Conservation (phyloP, 2,113 vertebrate species). For the Myanophis thanlyinensis region DNA sequence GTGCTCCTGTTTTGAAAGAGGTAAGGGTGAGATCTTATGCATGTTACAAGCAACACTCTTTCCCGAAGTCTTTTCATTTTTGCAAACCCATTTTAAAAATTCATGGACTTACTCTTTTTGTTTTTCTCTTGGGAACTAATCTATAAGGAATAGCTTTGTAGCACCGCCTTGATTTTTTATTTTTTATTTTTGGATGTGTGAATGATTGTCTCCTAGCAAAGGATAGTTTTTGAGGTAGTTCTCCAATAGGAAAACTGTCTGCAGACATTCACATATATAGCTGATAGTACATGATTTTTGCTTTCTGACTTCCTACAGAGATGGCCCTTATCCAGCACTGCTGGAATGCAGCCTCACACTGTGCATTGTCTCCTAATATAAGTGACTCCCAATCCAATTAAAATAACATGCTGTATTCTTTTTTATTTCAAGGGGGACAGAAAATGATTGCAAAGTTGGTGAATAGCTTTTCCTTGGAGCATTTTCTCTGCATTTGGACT, state of each 20-base stretch:
- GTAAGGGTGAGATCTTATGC: neutral
- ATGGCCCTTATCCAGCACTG: neutral
- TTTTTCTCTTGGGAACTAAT: neutral
- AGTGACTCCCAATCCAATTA: slow-evolving; percentile 22
- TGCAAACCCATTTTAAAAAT: neutral
- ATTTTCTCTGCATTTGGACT: slow-evolving; percentile 25
- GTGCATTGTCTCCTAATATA: neutral
- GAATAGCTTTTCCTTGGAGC: neutral
- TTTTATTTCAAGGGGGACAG: slow-evolving; percentile 2
- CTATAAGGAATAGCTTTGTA: neutral
- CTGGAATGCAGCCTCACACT: neutral
- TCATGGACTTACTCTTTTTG: neutral
- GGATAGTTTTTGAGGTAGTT: neutral
- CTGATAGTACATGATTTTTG: neutral
- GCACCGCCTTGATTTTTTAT: neutral
- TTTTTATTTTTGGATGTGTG: neutral
- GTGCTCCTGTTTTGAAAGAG: neutral
- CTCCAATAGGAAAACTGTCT: neutral
- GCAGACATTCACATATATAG: neutral
- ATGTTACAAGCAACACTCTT: neutral
- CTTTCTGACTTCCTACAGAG: neutral
- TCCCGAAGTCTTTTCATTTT: neutral
- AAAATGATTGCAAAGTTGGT: slow-evolving; percentile 19
- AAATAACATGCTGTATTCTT: neutral
- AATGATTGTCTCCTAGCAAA: neutral